These are phyloP conservation scores for Acanthosoma haemorrhoidale DNA, from an alignment of 2,888 invertebrate species.

Conservation along the genomic window DNA sequence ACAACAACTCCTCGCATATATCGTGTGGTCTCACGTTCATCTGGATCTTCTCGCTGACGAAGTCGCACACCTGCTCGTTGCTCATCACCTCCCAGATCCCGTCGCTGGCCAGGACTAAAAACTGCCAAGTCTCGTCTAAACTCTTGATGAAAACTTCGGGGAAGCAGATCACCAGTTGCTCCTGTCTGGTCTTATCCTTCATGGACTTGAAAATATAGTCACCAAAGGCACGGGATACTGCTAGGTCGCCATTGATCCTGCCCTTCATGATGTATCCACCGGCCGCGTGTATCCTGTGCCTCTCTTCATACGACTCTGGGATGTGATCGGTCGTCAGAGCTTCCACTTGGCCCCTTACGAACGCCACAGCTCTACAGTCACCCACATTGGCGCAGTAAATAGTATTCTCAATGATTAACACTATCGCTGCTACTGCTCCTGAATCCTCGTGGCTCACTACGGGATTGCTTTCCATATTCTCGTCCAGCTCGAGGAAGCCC, in stretches of 20 bases:
- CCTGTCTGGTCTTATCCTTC: constrained; percentile 73
- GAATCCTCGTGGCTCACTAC: constrained; percentile 85
- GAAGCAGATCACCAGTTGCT: constrained; percentile 95
- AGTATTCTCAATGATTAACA: constrained; percentile 74
- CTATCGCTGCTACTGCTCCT: constrained; percentile 88
- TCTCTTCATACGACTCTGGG: constrained; percentile 81
- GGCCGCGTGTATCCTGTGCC: constrained; percentile 82
- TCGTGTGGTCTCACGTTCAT: constrained; percentile 84
- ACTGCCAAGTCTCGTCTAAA: constrained; percentile 88
- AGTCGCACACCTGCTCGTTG: constrained; percentile 88
- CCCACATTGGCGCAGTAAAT: constrained; percentile 94
- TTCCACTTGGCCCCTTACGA: constrained; percentile 72
- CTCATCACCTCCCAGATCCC: constrained; percentile 99
- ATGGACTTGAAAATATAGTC: constrained; percentile 96
- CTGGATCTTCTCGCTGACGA: constrained; percentile 76
- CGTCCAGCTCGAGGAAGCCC: constrained; percentile 88
- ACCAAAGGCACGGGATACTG: constrained; percentile 90
- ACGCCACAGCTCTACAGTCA: constrained; percentile 90
- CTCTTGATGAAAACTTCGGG: constrained; percentile 83
- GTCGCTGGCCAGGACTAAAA: constrained; percentile 93
- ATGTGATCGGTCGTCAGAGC: constrained; percentile 89
- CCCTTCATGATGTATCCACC: constrained; percentile 97
- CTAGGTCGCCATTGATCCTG: constrained; percentile 94
- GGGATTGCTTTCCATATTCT: constrained; percentile 85
- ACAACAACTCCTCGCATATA: constrained; percentile 94